A percentile compares a stretch with the other conserved stretches of the same genome.
These are phyloP conservation scores for Smittia aterrima DNA, from an alignment of 2,888 invertebrate species.

Conservation along the genomic window DNA sequence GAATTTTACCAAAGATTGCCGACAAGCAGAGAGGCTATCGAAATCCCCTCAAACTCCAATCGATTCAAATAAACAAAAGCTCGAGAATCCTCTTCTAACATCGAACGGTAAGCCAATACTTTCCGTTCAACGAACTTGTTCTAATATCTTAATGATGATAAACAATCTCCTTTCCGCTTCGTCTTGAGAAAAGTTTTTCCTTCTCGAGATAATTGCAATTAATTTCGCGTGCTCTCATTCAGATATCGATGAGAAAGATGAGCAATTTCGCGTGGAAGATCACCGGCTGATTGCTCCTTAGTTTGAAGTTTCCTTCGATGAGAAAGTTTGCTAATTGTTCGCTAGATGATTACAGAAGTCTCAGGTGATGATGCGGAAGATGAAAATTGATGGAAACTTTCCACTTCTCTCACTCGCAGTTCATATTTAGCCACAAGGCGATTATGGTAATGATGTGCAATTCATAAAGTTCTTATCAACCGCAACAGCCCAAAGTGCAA, in stretches of 20 bases:
- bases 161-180: neutral
- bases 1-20: no score
- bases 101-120: no score
- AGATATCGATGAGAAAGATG: neutral
- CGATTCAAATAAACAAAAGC: no score
- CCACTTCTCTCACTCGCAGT: neutral
- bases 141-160: conserved; percentile 3
- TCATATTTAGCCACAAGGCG: neutral
- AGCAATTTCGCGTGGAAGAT: no score
- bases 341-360: neutral
- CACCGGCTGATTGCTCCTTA: neutral
- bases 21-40: no score
- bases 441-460: neutral
- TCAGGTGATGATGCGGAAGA: neutral
- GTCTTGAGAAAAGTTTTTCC: neutral
- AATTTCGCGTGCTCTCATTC: neutral
- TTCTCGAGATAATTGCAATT: conserved; percentile 2
- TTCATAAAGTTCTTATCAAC: conserved; percentile 1
- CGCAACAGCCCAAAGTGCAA: neutral
- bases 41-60: no score
- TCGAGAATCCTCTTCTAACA: no score
- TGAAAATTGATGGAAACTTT: neutral
- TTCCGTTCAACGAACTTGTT: no score
- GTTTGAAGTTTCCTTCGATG: neutral
- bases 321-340: neutral